phyloP scores from a whole-genome alignment of 2,888 invertebrate genomes.

The Heteromyza rotundicornis region DNA sequence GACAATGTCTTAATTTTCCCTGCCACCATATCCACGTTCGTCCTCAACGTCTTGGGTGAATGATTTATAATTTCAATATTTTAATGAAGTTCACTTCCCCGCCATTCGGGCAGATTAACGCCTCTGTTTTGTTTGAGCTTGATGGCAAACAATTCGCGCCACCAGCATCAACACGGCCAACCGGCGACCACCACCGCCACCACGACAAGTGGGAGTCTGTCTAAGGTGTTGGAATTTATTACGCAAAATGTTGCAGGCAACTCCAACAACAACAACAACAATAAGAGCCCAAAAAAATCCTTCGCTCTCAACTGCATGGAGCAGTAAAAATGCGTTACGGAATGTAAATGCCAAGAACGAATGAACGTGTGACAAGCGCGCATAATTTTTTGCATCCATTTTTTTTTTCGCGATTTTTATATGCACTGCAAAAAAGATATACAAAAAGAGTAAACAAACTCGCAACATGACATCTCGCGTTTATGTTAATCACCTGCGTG shows the following conservation, averaged over 20 bases:
- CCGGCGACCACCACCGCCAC: too few species aligned
- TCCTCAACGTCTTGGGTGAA: too few species aligned
- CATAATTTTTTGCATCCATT: neutral
- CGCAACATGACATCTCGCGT: slow-evolving; percentile 46
- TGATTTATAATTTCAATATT: slow-evolving; percentile 34
- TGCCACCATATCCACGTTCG: slow-evolving; percentile 6
- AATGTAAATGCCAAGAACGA: slow-evolving; percentile 31
- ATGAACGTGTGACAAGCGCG: slow-evolving; percentile 32
- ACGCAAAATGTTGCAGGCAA: neutral
- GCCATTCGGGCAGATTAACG: slow-evolving; percentile 7
- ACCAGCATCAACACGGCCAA: too few species aligned
- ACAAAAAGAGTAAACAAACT: too few species aligned
- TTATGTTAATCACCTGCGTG: slow-evolving; percentile 62
- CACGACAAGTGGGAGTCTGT: slow-evolving; percentile 20
- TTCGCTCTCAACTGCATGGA: slow-evolving; percentile 23
- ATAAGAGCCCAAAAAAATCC: too few species aligned
- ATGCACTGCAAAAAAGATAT: neutral
- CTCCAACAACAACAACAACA: neutral
- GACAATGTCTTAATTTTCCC: neutral
- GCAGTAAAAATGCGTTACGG: slow-evolving; percentile 9
- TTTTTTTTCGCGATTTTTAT: neutral
- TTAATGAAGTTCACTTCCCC: slow-evolving; percentile 7
- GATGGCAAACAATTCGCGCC: slow-evolving; percentile 1
- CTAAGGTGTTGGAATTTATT: slow-evolving; percentile 10
- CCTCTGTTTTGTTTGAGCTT: neutral